Percentiles rank a stretch among this genome's conserved stretches.
phyloP scores from a whole-genome alignment of 2,888 invertebrate genomes.

The Kuschelorhynchus macadamiae region DNA sequence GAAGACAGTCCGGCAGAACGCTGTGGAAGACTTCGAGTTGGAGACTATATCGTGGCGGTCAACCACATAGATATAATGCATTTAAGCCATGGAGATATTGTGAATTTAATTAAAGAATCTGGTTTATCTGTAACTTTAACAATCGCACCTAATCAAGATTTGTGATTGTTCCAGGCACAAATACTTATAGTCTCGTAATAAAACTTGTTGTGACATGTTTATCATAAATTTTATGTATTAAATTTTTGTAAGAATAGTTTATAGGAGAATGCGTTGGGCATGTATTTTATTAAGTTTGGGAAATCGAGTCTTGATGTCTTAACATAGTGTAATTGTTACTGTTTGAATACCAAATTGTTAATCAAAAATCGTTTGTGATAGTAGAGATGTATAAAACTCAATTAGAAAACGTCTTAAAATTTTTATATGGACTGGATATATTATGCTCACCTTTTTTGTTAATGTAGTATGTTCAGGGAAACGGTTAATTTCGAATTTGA shows the following conservation, averaged over 20 bases:
- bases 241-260: background rate
- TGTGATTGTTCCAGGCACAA: slow-evolving; percentile 56
- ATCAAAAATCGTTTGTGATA: slow-evolving; percentile 40
- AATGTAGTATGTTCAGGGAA: background rate
- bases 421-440: slow-evolving; percentile 2
- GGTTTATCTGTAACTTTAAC: slow-evolving; percentile 91
- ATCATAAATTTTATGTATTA: slow-evolving; percentile 30
- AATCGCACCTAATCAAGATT: slow-evolving; percentile 77
- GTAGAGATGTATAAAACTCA: slow-evolving; percentile 30
- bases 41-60: slow-evolving; percentile 96
- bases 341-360: slow-evolving; percentile 37
- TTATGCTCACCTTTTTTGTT: background rate
- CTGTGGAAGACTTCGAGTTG: slow-evolving; percentile 90
- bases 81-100: slow-evolving; percentile 96
- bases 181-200: slow-evolving; percentile 28
- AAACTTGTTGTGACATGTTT: slow-evolving; percentile 26
- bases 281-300: slow-evolving; percentile 20
- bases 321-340: slow-evolving; percentile 17
- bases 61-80: slow-evolving; percentile 93
- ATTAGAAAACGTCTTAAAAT: slow-evolving; percentile 9
- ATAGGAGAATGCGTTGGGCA: background rate
- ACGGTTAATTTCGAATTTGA: too few relatives aligned
- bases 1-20: slow-evolving; percentile 96
- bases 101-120: slow-evolving; percentile 96
- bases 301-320: slow-evolving; percentile 24